Conservation (phyloP, 2,888 invertebrate species). For the Ypsolopha scabrella region DNA sequence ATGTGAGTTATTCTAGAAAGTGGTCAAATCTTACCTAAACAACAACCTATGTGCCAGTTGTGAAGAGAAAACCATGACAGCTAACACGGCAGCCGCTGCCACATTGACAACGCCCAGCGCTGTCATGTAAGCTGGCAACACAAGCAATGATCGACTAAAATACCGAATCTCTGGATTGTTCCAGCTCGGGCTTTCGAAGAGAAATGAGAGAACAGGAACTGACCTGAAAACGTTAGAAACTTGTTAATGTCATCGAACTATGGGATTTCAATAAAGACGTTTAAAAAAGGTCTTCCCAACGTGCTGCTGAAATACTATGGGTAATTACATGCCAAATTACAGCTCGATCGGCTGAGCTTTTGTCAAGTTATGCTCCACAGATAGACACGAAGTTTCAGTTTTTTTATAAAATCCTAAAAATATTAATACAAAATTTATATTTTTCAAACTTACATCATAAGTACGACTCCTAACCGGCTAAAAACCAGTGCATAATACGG, state of each 20-base stretch:
- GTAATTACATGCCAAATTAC: too few species aligned
- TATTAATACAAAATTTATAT: too few species aligned
- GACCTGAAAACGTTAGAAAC: constrained; percentile 29
- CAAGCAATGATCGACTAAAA: constrained; percentile 60
- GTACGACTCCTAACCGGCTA: constrained; percentile 50
- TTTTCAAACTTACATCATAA: constrained; percentile 50
- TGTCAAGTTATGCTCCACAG: too few species aligned
- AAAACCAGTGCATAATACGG: constrained; percentile 67
- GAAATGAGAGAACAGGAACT: constrained; percentile 31
- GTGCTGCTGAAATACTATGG: too few species aligned
- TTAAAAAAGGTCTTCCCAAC: neutral
- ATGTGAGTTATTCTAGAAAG: neutral
- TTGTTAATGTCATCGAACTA: too few species aligned
- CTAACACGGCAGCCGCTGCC: constrained; percentile 60
- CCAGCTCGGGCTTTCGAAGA: constrained; percentile 37
- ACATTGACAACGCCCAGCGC: constrained; percentile 72
- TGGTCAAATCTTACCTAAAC: constrained; percentile 59
- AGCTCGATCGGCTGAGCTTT: too few species aligned
- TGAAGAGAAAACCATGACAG: constrained; percentile 75
- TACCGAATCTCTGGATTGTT: constrained; percentile 45
- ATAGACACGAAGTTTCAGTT: too few species aligned
- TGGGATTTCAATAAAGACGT: neutral
- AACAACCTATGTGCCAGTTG: constrained; percentile 76
- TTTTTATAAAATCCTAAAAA: too few species aligned
- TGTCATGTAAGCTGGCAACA: constrained; percentile 73